Base-by-base conservation (phyloP, 2,797 vertebrate species). In the Cryptoprocta ferox region DNA sequence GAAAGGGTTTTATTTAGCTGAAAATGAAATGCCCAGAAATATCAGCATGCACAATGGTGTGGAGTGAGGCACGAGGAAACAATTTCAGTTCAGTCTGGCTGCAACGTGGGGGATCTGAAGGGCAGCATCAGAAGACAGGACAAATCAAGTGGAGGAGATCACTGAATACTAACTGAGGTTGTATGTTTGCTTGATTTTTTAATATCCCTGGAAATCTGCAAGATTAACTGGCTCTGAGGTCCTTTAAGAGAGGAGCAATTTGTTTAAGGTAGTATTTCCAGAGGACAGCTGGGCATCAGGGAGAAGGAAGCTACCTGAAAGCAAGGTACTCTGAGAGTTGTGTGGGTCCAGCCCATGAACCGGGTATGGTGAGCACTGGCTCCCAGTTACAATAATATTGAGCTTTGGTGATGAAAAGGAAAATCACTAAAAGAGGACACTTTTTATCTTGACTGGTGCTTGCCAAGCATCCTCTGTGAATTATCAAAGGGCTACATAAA, bases 401-500 rank as follows among this genome's bases (percentile, higher is more conserved):
- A 82, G 12, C 63, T 95, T 76, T 16, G 18, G n/a, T 68, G 45
- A 70, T 78, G 14, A 89, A 89, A 95, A 75, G 24, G 26, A 73
- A 68, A 82, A 42, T 66, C 53, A 61, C 61, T 73, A 85, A 89
- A 71, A 92, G 42, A 71, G 18, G 53, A 71, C 65, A 82, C 48
- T 37, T 95, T 95, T 82, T 94, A 94, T 86, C 48, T 76, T 86
- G 68, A 83, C n/a, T 71, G 7, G 56, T 82, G 68, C 70, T 92
- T 89, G 83, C 45, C 61, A 78, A 78, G 53, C 50, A 78, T 82
- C 65, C 18, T 89, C 61, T 42, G 35, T 73, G 61, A 30, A 86
- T 78, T 86, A 89, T 78, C 37, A 71, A 91, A 89, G 8, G 56
- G 26, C 35, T 89, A 88, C 3, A 30, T 30, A 53, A 97, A 98